Conservation (phyloP, 2,797 vertebrate species). For the Sebastes cheni region DNA sequence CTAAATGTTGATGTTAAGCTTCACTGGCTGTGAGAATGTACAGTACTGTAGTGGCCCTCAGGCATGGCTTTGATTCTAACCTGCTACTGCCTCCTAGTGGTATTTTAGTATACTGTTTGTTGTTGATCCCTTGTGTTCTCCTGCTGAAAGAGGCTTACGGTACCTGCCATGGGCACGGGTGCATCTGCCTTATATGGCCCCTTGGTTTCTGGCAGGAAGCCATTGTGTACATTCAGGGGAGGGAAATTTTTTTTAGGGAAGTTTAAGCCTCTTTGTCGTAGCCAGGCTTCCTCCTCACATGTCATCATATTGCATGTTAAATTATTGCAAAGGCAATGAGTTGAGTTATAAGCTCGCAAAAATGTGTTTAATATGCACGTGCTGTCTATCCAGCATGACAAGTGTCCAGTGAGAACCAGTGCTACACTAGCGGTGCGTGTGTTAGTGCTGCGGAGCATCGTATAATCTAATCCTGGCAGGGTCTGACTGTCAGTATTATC, state of each 20-base stretch:
- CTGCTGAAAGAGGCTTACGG: conserved; percentile 55
- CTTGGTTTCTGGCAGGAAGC: conserved; percentile 31
- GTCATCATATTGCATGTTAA: conserved; percentile 1
- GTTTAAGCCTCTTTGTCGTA: conserved; percentile 52
- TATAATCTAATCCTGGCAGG: conserved; percentile 61
- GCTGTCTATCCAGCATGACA: not conserved
- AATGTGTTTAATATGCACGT: not conserved
- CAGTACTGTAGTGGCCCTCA: not conserved
- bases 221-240: conserved; percentile 26
- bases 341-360: conserved; percentile 12
- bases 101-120: conserved; percentile 1
- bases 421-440: not conserved
- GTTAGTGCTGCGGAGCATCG: conserved; percentile 7
- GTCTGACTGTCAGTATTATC: conserved; percentile 63
- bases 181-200: conserved; percentile 31
- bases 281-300: conserved; percentile 15
- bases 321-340: not conserved
- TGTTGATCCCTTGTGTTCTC: conserved; percentile 19
- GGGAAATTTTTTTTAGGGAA: conserved; percentile 39
- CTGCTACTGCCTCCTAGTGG: conserved; percentile 73
- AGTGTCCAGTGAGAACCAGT: not conserved
- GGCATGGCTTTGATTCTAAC: conserved; percentile 24
- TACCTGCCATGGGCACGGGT: conserved; percentile 51
- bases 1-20: conserved; percentile 3
- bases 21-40: not conserved